Base-by-base conservation (phyloP, 2,888 invertebrate genomes). In the Fissipunctia ypsillon region DNA sequence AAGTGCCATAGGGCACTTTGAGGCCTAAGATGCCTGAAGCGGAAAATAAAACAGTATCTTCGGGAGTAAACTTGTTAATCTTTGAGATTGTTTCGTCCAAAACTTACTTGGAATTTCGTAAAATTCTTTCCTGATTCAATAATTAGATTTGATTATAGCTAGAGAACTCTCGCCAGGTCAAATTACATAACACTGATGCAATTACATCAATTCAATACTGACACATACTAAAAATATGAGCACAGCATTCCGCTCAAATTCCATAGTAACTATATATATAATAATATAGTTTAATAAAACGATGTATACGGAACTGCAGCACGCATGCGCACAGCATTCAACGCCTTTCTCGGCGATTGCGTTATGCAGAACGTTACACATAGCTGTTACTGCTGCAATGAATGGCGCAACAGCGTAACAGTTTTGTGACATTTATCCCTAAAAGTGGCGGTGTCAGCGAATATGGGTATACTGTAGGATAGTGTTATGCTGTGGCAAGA, bases 371-470 rank as follows among this genome's bases (percentile, higher is more conserved):
- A 72, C 73, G 73, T 81, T 83, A 82, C 65, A 85, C 67, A 79
- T 83, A 66, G 70, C 68, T 63, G 73, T 52, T 50, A 57, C 64
- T 56, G 45, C 60, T 69, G 70, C 69, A 70, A 38, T 57, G 50
- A 56, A 48, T 74, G 70, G 57, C 66, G 68, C 66, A 73, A 73
- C 76, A 35, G 63, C 22, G 68, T 45, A 66, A 52, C 80, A 73
- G 19, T 80, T 79, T 80, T 78, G 81, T 79, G 74, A 74, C 80
- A 76, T 80, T 85, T 86, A 85, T 83, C 80, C 77, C 83, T 87
- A 68, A 88, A 89, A 84, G 81, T 76, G 86, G 82, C 41, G 25
- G 22, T 38, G 61, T 60, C 25, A 50, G 65, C 77, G n/a, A 78
- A 78, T 76, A 78, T 78, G 81, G 86, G 43, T 63, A 65, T 72